phyloP scores from a whole-genome alignment of 1,140 invertebrate genomes.

The Bombus waltoni region DNA sequence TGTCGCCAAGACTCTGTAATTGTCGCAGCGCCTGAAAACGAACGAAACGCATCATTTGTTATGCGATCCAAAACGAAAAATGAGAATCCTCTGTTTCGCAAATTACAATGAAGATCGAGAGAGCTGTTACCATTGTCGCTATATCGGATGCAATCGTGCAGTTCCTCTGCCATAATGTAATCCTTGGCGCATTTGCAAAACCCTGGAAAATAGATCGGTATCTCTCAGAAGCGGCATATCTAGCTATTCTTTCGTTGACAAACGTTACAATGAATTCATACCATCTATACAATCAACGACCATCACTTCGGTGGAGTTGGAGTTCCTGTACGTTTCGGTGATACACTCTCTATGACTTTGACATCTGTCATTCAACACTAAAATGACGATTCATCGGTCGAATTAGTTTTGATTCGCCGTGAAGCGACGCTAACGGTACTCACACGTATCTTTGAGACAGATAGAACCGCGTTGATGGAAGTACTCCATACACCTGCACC shows the following conservation, averaged over 20 bases:
- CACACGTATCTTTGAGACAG: constrained; percentile 71
- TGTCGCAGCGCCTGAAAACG: constrained; percentile 43
- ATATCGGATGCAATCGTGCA: constrained; percentile 73
- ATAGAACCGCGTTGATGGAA: constrained; percentile 71
- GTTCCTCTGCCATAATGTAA: constrained; percentile 70
- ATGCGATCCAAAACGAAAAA: not conserved
- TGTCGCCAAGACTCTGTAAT: not conserved
- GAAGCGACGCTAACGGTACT: constrained; percentile 35
- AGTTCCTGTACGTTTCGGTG: constrained; percentile 69
- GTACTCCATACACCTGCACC: constrained; percentile 67
- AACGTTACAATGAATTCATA: constrained; percentile 29
- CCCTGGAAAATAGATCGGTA: constrained; percentile 48
- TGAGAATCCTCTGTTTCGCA: too few relatives aligned
- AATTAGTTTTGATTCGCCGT: not conserved
- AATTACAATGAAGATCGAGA: not conserved
- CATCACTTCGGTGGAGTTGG: constrained; percentile 63
- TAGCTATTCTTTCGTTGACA: not conserved
- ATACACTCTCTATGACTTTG: constrained; percentile 70
- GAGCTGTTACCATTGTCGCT: constrained; percentile 72
- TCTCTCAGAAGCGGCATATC: not conserved
- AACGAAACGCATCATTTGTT: not conserved
- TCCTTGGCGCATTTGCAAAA: constrained; percentile 71
- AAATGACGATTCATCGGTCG: constrained; percentile 21
- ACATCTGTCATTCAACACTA: constrained; percentile 70
- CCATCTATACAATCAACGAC: constrained; percentile 76